Evolutionary conservation across 2,888 invertebrate species (phyloP), one percentile per base, ranked within the genome.

Genomic region (Linnaemya vulpina): DNA sequence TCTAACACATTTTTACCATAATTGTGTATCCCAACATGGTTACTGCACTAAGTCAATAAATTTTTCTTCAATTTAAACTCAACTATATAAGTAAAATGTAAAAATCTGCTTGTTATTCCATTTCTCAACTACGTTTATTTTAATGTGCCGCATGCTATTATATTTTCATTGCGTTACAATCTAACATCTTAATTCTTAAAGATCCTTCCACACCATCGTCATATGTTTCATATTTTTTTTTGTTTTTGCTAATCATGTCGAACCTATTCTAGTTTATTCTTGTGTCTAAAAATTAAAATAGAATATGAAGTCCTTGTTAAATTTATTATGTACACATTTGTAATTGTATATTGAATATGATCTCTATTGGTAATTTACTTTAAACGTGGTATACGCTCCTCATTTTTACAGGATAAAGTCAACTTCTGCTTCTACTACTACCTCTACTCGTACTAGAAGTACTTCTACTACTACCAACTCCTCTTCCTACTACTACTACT

Each of bases 331-430:
- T 65, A 77, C 71, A 83, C 76, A 74, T 77, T 70, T 83, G 58
- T 75, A 77, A 71, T 71, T 65, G 71, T 77, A 63, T 77, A 82
- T 71, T 87, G 63, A 80, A 46, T 82, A 68, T 63, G 71, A 84
- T 65, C 63, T 82, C 49, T 87, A 84, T 82, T 82, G 78, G 88
- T 87, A 87, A 88, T 87, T 83, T 88, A 89, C 87, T 88, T 90
- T 91, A 91, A 91, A 91, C 90, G 90, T 89, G 90, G 91, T 91
- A 91, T 91, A 90, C 90, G 89, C 87, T 89, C 90, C 91, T 91
- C 92, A 91, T 91, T 92, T 91, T 92, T 87, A 89, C 92, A 91
- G 92, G 91, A 90, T 89, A 90, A 91, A 91, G 90, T 89, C 92
- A 90, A 89, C 92, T 91, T 89, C 90, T 91, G 89, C 91, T 91